phyloP scores from a whole-genome alignment of 1,140 invertebrate genomes.

The Anastrepha obliqua region DNA sequence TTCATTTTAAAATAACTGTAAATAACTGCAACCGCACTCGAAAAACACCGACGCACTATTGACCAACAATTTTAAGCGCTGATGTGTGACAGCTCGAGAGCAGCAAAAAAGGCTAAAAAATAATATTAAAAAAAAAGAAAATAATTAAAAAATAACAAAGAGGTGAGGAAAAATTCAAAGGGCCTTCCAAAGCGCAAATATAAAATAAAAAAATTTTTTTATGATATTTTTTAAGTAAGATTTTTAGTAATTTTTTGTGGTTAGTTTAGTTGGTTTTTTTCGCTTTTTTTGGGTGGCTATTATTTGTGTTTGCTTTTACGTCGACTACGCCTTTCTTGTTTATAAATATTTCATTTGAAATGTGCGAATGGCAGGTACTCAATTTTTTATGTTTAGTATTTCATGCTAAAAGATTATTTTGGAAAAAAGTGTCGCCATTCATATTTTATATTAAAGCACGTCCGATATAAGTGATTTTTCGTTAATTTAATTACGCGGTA shows the following conservation, averaged over 20 bases:
- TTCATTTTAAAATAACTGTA: no score
- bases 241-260: background rate
- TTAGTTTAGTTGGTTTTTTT: no score
- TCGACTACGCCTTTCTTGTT: background rate
- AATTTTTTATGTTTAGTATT: background rate
- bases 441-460: conserved; percentile 16
- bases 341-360: background rate
- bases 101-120: background rate
- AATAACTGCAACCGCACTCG: background rate
- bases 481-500: background rate
- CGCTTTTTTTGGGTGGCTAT: background rate
- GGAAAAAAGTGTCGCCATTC: background rate
- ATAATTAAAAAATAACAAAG: no score
- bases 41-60: background rate
- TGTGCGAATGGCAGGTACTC: background rate
- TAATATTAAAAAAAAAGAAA: no score
- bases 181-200: background rate
- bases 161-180: background rate
- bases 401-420: background rate
- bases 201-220: background rate
- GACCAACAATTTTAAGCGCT: background rate
- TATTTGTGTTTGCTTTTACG: background rate
- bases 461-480: background rate
- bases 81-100: background rate
- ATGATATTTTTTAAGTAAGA: background rate